Percentiles rank a stretch among this genome's conserved stretches.
Evolutionary conservation across 2,888 invertebrate species (phyloP).

Genomic region (Odontocerum albicorne): DNA sequence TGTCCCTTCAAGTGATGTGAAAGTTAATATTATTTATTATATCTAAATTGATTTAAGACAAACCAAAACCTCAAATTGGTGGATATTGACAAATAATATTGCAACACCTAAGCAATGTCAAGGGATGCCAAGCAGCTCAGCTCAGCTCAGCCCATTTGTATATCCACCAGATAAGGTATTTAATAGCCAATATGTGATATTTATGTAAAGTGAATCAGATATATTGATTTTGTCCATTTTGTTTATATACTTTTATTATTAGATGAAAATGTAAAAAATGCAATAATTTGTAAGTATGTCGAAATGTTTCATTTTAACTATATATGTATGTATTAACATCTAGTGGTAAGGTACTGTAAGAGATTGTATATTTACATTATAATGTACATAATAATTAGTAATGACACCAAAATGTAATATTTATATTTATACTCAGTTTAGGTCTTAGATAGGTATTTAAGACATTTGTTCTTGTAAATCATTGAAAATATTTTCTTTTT

Average conservation of each 20-base stretch:
- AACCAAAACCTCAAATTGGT: neutral
- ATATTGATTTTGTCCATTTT: conserved; percentile 25
- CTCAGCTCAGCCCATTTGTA: too few species aligned
- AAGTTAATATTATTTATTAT: conserved; percentile 6
- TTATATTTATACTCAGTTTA: conserved; percentile 23
- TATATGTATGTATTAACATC: too few species aligned
- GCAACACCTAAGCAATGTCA: too few species aligned
- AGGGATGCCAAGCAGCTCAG: too few species aligned
- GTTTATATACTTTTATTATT: conserved; percentile 31
- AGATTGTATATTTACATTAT: conserved; percentile 27
- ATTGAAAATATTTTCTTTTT: too few species aligned
- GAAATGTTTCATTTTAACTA: too few species aligned
- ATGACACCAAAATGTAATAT: conserved; percentile 29
- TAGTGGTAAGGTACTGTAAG: too few species aligned
- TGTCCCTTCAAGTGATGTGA: conserved; percentile 2
- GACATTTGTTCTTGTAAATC: conserved; percentile 9
- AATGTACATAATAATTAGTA: conserved; percentile 15
- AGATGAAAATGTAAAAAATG: conserved; percentile 30
- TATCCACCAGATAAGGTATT: conserved; percentile 6
- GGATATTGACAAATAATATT: conserved; percentile 3
- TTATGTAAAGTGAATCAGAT: conserved; percentile 23
- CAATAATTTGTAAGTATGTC: conserved; percentile 27
- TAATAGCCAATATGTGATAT: conserved; percentile 31
- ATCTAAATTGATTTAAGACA: too few species aligned
- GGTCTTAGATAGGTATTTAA: conserved; percentile 5